Evolutionary conservation across 2,113 vertebrate species (phyloP).

Genomic region (Syngnathus typhle): DNA sequence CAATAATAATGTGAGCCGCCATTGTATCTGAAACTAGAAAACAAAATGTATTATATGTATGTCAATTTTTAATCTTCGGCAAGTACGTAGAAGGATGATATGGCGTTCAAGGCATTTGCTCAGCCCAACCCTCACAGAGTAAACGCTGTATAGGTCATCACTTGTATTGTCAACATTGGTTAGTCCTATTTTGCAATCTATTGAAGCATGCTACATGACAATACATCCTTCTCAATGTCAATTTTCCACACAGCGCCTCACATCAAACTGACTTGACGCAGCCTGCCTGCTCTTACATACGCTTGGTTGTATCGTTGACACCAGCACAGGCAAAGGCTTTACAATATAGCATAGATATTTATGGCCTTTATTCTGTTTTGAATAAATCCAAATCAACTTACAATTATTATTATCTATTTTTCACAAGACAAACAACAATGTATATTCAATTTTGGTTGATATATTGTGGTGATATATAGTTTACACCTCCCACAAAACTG

Average conservation of each 20-base stretch:
- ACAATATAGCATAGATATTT: background rate
- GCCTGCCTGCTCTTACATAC: background rate
- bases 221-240: background rate
- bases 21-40: no score
- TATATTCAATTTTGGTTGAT: no score
- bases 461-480: no score
- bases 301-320: background rate
- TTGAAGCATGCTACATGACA: background rate
- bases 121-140: background rate
- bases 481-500: no score
- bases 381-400: no score
- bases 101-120: background rate
- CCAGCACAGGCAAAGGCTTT: background rate
- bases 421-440: no score
- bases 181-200: background rate
- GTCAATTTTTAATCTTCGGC: no score
- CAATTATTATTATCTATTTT: no score
- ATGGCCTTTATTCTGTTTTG: background rate
- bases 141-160: conserved; percentile 23
- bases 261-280: background rate
- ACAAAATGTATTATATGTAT: no score
- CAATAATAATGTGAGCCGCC: no score
- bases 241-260: background rate
- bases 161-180: conserved; percentile 30
- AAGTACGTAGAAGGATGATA: no score